Evolutionary conservation across 2,797 vertebrate genomes (phyloP).

Genomic region (Sebastes paucispinis): DNA sequence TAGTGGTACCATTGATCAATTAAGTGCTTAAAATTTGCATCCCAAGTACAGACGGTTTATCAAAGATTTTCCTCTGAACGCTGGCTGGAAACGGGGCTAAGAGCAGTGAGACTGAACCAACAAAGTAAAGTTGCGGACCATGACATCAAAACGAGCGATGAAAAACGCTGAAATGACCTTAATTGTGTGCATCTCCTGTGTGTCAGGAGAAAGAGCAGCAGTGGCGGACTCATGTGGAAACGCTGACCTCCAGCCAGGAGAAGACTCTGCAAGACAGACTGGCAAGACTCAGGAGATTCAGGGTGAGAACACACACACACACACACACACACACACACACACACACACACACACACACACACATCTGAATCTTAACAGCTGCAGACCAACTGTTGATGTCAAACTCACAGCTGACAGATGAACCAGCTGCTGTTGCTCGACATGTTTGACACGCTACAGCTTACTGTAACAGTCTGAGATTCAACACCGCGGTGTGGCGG

Average conservation of each 20-base stretch:
- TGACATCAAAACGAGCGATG: background rate
- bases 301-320: conserved; percentile 59
- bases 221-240: conserved; percentile 73
- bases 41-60: too few species aligned
- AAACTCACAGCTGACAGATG: conserved; percentile 9
- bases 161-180: background rate
- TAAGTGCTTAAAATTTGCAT: too few species aligned
- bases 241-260: conserved; percentile 68
- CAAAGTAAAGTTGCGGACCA: background rate
- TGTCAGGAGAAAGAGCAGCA: conserved; percentile 71
- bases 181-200: too few species aligned
- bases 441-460: background rate
- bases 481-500: background rate
- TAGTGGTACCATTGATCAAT: too few species aligned
- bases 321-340: background rate
- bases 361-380: background rate
- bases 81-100: too few species aligned
- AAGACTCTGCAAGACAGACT: conserved; percentile 65
- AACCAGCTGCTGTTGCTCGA: background rate
- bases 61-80: too few species aligned
- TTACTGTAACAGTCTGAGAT: background rate
- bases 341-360: background rate
- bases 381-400: background rate
- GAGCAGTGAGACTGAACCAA: background rate
- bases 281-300: conserved; percentile 75